phyloP scores from a whole-genome alignment of 2,797 vertebrate species.

The Philypnodon macrostomus region DNA sequence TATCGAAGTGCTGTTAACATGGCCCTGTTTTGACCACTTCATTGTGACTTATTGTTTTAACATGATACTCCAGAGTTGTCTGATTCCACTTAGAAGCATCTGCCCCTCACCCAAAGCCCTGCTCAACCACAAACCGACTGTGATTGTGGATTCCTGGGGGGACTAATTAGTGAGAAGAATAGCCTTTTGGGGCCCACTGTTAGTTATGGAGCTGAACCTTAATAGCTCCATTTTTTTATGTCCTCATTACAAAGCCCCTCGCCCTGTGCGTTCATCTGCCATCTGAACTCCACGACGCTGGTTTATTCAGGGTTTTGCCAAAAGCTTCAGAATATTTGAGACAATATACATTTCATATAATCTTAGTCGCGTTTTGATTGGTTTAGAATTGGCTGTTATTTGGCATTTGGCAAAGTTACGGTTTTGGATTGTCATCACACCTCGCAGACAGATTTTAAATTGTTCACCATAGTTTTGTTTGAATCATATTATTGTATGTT shows the following conservation, averaged over 20 bases:
- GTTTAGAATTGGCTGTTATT: no score
- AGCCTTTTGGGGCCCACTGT: slow-evolving; percentile 60
- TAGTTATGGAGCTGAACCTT: slow-evolving; percentile 57
- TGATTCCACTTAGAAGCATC: slow-evolving; percentile 40
- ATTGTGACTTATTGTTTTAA: slow-evolving; percentile 24
- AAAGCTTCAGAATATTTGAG: slow-evolving; percentile 19
- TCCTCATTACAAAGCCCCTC: slow-evolving; percentile 55
- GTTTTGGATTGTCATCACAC: no score
- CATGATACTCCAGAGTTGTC: slow-evolving; percentile 33
- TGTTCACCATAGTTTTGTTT: not conserved
- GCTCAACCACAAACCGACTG: slow-evolving; percentile 40
- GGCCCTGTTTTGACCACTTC: slow-evolving; percentile 15
- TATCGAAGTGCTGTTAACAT: no score
- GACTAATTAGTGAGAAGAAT: slow-evolving; percentile 74
- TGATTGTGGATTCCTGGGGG: slow-evolving; percentile 62
- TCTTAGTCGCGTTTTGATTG: no score
- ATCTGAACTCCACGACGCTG: slow-evolving; percentile 23
- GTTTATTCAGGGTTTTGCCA: slow-evolving; percentile 33
- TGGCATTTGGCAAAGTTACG: no score
- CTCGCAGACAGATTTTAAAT: no score
- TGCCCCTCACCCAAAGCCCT: slow-evolving; percentile 24
- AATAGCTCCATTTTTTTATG: slow-evolving; percentile 62
- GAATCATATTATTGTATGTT: not conserved
- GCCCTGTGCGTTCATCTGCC: slow-evolving; percentile 17
- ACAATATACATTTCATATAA: not conserved